Evolutionary conservation across 2,113 vertebrate species (phyloP).

Genomic region (Microcebus murinus): DNA sequence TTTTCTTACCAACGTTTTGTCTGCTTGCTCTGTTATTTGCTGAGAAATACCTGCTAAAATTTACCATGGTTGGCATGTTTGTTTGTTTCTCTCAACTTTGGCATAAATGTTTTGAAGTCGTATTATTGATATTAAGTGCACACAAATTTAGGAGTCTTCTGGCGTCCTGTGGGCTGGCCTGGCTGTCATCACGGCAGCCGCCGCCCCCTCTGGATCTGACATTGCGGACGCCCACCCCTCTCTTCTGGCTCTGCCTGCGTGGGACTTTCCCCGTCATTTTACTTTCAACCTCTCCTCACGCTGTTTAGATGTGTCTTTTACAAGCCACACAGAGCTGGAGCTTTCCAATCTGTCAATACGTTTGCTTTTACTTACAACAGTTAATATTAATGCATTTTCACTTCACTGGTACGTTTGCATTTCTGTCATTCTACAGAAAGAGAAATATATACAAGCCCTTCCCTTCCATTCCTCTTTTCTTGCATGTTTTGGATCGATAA

Average conservation of each 20-base stretch:
- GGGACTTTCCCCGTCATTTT: not conserved
- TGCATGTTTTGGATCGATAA: not conserved
- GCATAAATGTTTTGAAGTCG: not conserved
- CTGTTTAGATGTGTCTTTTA: not conserved
- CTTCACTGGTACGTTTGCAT: not conserved
- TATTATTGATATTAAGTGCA: not conserved
- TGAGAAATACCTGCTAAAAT: not conserved
- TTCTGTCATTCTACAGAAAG: not conserved
- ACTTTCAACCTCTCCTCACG: not conserved
- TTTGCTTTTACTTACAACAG: not conserved
- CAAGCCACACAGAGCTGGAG: not conserved
- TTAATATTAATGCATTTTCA: not conserved
- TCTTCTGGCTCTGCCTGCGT: no score
- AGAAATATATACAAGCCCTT: not conserved
- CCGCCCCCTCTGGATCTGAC: not conserved
- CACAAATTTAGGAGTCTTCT: rapidly evolving
- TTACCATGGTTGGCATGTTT: not conserved
- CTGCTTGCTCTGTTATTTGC: not conserved
- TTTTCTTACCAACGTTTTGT: not conserved
- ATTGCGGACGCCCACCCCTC: not conserved
- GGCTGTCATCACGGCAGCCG: rapidly evolving
- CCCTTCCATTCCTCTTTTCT: not conserved
- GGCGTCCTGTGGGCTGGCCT: not conserved
- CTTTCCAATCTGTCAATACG: not conserved
- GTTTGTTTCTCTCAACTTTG: not conserved